A percentile compares a stretch with the other conserved stretches of the same genome.
Conservation (phyloP, 1,140 invertebrate genomes). For the Penaeus indicus region DNA sequence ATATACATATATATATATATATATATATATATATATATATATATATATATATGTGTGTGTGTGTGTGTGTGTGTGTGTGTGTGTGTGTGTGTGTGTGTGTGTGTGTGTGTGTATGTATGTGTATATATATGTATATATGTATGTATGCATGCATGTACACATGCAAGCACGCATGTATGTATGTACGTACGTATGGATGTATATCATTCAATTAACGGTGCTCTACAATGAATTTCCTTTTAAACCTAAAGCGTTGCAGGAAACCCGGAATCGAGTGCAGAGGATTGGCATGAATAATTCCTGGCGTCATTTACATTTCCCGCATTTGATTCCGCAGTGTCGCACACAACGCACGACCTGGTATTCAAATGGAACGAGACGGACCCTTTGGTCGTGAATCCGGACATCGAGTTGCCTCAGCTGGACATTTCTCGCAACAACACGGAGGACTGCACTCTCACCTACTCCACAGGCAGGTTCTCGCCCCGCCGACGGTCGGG, state of each 20-base stretch:
- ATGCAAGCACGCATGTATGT: neutral
- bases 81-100: too few relatives aligned
- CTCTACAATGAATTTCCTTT: neutral
- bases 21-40: too few relatives aligned
- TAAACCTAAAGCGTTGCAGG: neutral
- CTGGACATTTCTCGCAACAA: constrained; percentile 89
- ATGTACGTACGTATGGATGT: constrained; percentile 1
- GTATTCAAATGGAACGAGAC: constrained; percentile 88
- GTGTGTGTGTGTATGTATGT: too few relatives aligned
- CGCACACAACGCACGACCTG: constrained; percentile 91
- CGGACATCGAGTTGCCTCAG: constrained; percentile 88
- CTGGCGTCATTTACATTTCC: neutral
- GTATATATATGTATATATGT: too few relatives aligned
- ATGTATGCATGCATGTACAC: too few relatives aligned
- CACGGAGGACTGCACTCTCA: constrained; percentile 88
- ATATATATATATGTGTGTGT: too few relatives aligned
- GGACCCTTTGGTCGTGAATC: constrained; percentile 87
- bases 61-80: too few relatives aligned
- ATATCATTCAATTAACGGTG: neutral
- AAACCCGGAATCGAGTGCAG: neutral
- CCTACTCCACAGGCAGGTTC: constrained; percentile 84
- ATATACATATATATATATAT: too few relatives aligned
- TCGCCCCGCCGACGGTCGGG: neutral
- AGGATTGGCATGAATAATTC: neutral
- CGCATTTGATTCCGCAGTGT: constrained; percentile 76